Evolutionary conservation across 2,888 invertebrate genomes (phyloP), one percentile per base, ranked within the genome.

Genomic region (Phyllotreta striolata): DNA sequence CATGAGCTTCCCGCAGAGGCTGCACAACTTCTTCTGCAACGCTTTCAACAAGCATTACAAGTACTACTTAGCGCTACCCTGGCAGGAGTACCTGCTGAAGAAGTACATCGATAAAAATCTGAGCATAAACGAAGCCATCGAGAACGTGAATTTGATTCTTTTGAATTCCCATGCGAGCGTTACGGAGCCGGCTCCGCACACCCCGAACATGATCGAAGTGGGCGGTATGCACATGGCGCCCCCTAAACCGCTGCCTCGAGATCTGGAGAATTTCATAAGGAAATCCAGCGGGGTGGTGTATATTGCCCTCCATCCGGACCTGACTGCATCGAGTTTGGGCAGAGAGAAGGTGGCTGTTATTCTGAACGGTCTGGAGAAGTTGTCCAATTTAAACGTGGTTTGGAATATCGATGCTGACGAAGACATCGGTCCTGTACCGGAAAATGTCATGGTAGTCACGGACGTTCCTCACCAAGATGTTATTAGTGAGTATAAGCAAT

Each of bases 251-350:
- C 52, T 78, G 13, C 74, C 77, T 0, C 49, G 66, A 61, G 84
- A 87, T 72, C 73, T 87, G 0, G 80, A 85, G 77, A 76, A 79
- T 9, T 78, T 84, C 57, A 71, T 87, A 58, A 85, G 87, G 66
- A 77, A 79, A 5, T 81, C 86, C 0, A 79, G 77, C 51, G 87
- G 87, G 0, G 85, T 84, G 0, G 79, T 87, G 0, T 85, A 85
- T 62, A 83, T 87, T 67, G 86, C 85, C 68, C 83, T 89, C 72
- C 88, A 88, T 1, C 85, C 87, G 0, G 85, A 85, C 66, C 80
- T 87, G 0, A 81, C 83, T 58, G 85, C 85, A 64, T 78, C 82
- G 6, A 83, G 87, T 68, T 74, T 90, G 57, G 83, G 85, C 0
- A 68, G 74, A 0, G 83, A 85, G 0, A 85, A 84, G 67, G 78